Percentiles rank a stretch among this genome's conserved stretches.
phyloP scores from a whole-genome alignment of 2,888 invertebrate species.

The Chirona hameri region DNA sequence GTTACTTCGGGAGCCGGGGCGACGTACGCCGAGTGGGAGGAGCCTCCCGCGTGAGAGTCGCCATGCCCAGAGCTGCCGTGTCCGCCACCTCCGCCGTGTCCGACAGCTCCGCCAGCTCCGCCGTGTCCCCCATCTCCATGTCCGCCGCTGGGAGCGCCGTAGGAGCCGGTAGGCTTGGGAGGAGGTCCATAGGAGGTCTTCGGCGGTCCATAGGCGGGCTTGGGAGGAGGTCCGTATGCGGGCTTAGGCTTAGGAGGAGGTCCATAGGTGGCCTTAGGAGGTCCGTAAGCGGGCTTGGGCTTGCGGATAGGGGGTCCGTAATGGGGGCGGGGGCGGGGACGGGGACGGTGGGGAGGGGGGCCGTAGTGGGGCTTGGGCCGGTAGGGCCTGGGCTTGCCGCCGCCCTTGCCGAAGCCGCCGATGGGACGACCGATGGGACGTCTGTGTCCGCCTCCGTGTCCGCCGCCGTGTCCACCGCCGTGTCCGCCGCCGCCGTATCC shows the following conservation, averaged over 20 bases:
- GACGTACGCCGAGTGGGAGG: background rate
- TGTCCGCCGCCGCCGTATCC: background rate
- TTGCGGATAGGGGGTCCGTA: background rate
- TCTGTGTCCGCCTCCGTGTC: background rate
- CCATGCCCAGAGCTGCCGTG: background rate
- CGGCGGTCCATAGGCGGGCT: constrained; percentile 6
- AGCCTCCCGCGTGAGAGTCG: background rate
- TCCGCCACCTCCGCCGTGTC: background rate
- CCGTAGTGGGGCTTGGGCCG: constrained; percentile 12
- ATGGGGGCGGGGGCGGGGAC: constrained; percentile 10
- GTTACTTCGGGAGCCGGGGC: background rate
- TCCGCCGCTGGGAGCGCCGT: background rate
- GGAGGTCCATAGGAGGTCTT: constrained; percentile 6
- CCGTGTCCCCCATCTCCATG: background rate
- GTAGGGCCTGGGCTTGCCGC: background rate
- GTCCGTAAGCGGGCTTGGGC: constrained; percentile 22
- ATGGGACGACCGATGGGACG: background rate
- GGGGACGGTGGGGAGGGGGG: constrained; percentile 5
- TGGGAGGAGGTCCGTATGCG: constrained; percentile 1
- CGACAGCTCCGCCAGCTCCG: background rate
- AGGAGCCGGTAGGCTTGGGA: background rate
- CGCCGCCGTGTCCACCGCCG: background rate
- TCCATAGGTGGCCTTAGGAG: background rate
- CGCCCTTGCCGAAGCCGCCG: background rate
- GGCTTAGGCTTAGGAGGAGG: constrained; percentile 10